Base-by-base conservation (phyloP, 2,888 invertebrate genomes). In the Lasiommata megera region DNA sequence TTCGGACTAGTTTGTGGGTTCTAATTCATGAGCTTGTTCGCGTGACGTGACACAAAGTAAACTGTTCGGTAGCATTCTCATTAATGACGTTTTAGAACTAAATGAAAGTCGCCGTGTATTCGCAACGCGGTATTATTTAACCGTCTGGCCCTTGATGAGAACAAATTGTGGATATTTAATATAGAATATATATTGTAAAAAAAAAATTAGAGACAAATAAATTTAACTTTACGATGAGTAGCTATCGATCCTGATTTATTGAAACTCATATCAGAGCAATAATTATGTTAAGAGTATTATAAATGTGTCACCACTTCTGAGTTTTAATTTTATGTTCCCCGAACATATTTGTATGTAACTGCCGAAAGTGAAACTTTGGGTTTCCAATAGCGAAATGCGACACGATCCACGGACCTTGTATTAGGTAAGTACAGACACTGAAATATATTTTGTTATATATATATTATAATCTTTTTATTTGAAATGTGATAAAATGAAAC, bases 401-500 rank as follows among this genome's bases (percentile, higher is more conserved):
- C 14, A 41, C 41, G 40, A 40, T 18, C 18, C 12, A 31, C 12
- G n/a, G 18, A 50, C 38, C 51, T 58, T 54, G 34, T 41, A 36
- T 38, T 47, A 56, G 56, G 59, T 56, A 51, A 58, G 59, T 73
- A 73, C 71, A 76, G 67, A 69, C 70, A 73, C 64, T 73, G 68
- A 64, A 76, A 80, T 82, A 80, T 81, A 82, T 84, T 83, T 82
- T 85, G 76, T 85, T 84, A 79, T 76, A 81, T 23, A n/a, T n/a
- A 23, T 77, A 80, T 76, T 77, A 77, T 77, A 79, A 78, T 77
- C 76, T 78, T 76, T 77, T 83, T 82, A 79, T 80, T 81, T 82
- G 66, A 79, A 79, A 85, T 84, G 86, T 87, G 86, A 88, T 86
- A 85, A 73, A 73, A 31, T 67, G 85, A 84, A 44, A 60, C 56